Base-by-base conservation (phyloP, 2,797 vertebrate species). In the Coccyzus lansbergi region DNA sequence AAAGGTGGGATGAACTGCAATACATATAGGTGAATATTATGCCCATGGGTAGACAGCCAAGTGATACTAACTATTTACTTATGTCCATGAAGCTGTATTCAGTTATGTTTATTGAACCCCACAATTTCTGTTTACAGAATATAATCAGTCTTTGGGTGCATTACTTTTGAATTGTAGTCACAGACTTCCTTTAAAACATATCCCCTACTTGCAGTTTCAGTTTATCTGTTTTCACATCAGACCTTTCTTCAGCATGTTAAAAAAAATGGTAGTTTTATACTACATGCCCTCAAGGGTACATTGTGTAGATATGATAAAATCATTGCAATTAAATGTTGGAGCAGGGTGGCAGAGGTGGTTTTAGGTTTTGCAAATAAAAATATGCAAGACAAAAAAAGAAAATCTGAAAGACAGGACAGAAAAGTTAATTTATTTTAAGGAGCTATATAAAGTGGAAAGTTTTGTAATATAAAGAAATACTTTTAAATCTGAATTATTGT, bases 61-160 rank as follows among this genome's bases (percentile, higher is more conserved):
- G 15, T 36, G 6, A 20, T 18, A 40, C 1, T 26, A 55, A 15
- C 28, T 1, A 24, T 38, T 40, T 38, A 46, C 59, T 53, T 49
- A 40, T 56, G 33, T 67, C 20, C 40, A 15, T 36, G 31, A 77
- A 59, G 3, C 3, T 62, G 2, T 29, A 63, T n/a, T 62, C 4
- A 63, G 3, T 52, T 71, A 31, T 7, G 9, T 29, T 15, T 38
- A 6, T 2, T 40, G 19, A 68, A 83, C 4, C 2, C 12, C 4
- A 31, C 3, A 64, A 18, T 40, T 64, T 90, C 31, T 42, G 3
- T 52, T 90, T 78, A n/a, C 12, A 51, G 8, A 51, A 25, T 48
- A 28, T 6, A 42, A 7, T 63, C 26, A 46, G 6, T 8, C 22
- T 67, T 70, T 49, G 8, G 3, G 4, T 1, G 0, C 26, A 4